Percentiles rank a stretch among this genome's conserved stretches.
Conservation (phyloP, 1,140 invertebrate genomes). For the Protaetia brevitarsis region DNA sequence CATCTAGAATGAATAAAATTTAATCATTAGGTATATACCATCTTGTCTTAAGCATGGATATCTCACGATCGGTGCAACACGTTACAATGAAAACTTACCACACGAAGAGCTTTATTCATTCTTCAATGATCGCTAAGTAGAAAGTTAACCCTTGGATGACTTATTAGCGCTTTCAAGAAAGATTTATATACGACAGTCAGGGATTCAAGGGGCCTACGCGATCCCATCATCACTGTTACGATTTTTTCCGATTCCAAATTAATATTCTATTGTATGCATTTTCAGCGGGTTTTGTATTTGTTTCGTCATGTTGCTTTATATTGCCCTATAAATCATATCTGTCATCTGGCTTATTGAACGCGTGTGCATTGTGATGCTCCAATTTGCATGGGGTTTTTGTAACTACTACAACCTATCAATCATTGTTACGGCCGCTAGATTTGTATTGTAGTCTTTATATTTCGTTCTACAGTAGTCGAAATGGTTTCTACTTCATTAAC, state of each 20-base stretch:
- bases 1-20: no score
- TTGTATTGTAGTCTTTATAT: not conserved
- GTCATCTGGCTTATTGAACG: slow-evolving; percentile 6
- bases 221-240: slow-evolving; percentile 10
- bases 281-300: not conserved
- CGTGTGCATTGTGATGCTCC: slow-evolving; percentile 11
- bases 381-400: not conserved
- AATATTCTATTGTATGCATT: slow-evolving; percentile 16
- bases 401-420: slow-evolving; percentile 1
- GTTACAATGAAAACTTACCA: no score
- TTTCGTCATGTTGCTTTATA: slow-evolving; percentile 9
- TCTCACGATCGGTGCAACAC: no score
- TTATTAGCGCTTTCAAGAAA: slow-evolving; percentile 16
- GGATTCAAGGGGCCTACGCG: not conserved
- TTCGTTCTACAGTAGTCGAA: not conserved
- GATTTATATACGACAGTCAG: slow-evolving; percentile 6
- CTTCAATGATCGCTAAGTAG: not conserved
- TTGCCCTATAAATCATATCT: slow-evolving; percentile 8
- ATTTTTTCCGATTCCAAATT: slow-evolving; percentile 14
- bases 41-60: no score
- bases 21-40: no score
- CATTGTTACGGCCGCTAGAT: not conserved
- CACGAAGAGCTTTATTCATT: slow-evolving; percentile 1
- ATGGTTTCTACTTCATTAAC: not conserved
- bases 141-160: not conserved